Percentiles rank a stretch among this genome's conserved stretches.
phyloP scores from a whole-genome alignment of 2,797 vertebrate genomes.

The Allobates femoralis region DNA sequence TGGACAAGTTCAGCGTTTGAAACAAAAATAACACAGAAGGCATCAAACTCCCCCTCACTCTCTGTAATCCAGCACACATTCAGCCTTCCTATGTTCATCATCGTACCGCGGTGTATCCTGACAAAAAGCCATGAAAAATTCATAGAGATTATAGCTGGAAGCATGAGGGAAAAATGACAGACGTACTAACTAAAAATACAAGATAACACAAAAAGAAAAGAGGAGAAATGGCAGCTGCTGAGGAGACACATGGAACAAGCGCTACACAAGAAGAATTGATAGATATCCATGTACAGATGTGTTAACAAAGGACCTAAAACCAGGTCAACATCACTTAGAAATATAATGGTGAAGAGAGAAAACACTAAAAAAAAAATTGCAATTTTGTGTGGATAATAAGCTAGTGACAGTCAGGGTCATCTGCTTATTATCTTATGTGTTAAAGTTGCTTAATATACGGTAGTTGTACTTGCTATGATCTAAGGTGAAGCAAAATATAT shows the following conservation, averaged over 20 bases:
- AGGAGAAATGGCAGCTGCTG: not conserved
- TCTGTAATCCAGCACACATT: not conserved
- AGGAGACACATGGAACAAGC: not conserved
- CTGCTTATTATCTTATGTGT: no score
- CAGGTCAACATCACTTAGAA: no score
- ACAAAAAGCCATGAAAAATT: constrained; percentile 51
- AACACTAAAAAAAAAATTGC: no score
- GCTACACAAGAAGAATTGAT: no score
- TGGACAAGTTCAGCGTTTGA: not conserved
- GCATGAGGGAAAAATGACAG: constrained; percentile 3
- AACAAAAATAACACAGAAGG: not conserved
- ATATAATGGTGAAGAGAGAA: no score
- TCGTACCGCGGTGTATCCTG: constrained; percentile 10
- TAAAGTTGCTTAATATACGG: no score
- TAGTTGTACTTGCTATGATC: no score
- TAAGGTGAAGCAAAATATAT: no score
- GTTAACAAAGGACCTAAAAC: no score
- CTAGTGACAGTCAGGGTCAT: no score
- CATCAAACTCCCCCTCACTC: not conserved
- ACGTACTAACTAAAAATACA: constrained; percentile 4
- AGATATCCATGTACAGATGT: no score
- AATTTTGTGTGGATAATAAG: no score
- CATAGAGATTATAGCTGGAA: constrained; percentile 32
- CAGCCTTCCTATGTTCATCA: constrained; percentile 13
- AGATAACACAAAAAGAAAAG: constrained; percentile 5